Conservation (phyloP, 2,888 invertebrate species). For the Eumerus sabulonum region DNA sequence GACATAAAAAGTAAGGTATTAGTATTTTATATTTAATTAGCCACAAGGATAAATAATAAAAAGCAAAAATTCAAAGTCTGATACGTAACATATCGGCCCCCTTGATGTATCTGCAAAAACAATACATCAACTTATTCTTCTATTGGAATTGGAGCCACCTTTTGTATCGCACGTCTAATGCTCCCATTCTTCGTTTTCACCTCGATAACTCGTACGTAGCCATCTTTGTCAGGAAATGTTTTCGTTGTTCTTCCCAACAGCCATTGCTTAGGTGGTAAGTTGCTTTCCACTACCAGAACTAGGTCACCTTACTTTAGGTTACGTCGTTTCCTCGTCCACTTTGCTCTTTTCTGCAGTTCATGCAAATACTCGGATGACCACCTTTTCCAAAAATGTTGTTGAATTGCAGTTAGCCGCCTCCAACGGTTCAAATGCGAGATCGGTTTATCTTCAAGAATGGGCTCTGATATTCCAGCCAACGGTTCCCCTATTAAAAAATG, state of each 20-base stretch:
- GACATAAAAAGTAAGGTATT: no score
- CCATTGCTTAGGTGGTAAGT: constrained; percentile 27
- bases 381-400: constrained; percentile 18
- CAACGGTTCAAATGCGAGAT: no score
- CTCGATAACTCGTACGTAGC: constrained; percentile 22
- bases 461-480: no score
- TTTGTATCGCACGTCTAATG: not conserved
- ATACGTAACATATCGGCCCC: no score
- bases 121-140: no score
- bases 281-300: constrained; percentile 13
- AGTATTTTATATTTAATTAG: no score
- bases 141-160: not conserved
- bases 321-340: not conserved
- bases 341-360: constrained; percentile 18
- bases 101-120: no score
- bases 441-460: no score
- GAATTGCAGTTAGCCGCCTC: no score
- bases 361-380: constrained; percentile 20
- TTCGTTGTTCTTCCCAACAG: constrained; percentile 12
- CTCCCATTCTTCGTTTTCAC: not conserved
- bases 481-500: constrained; percentile 16
- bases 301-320: not conserved
- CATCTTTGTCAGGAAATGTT: constrained; percentile 11
- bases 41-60: no score
- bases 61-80: no score